Base-by-base conservation (phyloP, 37 sponge, comb jelly and placozoan species). In the Chondrilla cf. caribensis region DNA sequence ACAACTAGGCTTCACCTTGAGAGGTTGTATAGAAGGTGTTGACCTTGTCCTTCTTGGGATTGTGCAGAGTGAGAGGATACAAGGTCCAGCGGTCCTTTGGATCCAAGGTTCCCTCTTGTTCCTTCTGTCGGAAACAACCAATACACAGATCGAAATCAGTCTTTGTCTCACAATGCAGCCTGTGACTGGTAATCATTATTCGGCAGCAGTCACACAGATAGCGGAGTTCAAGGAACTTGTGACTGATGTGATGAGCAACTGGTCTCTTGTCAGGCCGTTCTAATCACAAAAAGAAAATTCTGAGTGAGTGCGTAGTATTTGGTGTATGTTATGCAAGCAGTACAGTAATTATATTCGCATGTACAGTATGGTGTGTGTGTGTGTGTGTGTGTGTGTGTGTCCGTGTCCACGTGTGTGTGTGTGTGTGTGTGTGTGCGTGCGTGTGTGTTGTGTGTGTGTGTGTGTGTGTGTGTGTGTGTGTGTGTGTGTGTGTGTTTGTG, bases 91-190 rank as follows among this genome's bases (percentile, higher is more conserved):
- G 68, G 44, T 89, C 93, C 29, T 32, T 44, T 26, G 21, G 32
- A 54, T 2, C 4, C 38, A 81, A 54, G 33, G 54, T 70, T 73
- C 91, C 84, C 19, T 38, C 55, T 22, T 62, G 60, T 40, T 86
- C 87, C 41, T 86, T 84, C 37, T 86, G 86, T 47, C 93, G 58
- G 51, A 86, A 85, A 58, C 94, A 93, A 18, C 90, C 94, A 24
- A 93, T 58, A 62, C 94, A 93, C 18, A 89, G 85, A 79, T 89
- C 80, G 60, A 39, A 84, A 62, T 93, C 84, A 4, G 65, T n/a
- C 18, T 64, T 58, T 7, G 83, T 60, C 22, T 85, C 81, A 35
- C 85, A 86, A 17, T 85, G 83, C 72, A 89, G 85, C 9, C 94
- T 81, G 57, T 89, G 90, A 15, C 66, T 72, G 41, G 54, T 68